A percentile compares a stretch with the other conserved stretches of the same genome.
Conservation (phyloP, 2,888 invertebrate genomes). For the Diarsia brunnea region DNA sequence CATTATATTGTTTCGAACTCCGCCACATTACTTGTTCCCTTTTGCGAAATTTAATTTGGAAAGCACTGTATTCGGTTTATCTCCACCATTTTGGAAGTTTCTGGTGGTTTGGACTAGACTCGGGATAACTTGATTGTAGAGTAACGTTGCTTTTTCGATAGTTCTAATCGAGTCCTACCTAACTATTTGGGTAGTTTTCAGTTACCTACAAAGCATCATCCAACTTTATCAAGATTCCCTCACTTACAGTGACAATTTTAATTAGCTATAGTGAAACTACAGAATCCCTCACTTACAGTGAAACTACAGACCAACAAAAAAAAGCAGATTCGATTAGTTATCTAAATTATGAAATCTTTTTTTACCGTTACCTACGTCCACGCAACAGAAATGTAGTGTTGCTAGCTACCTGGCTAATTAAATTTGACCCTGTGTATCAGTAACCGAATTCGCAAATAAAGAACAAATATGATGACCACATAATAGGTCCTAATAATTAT, state of each 20-base stretch:
- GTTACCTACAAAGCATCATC: background rate
- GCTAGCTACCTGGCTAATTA: background rate
- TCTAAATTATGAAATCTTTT: background rate
- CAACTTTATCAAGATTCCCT: background rate
- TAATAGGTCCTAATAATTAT: background rate
- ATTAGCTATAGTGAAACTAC: background rate
- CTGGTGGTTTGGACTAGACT: conserved; percentile 19
- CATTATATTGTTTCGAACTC: conserved; percentile 17
- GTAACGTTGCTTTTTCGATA: conserved; percentile 20
- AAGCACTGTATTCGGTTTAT: conserved; percentile 16
- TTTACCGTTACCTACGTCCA: background rate
- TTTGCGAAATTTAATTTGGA: conserved; percentile 29
- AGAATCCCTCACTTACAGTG: background rate
- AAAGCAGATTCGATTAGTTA: background rate
- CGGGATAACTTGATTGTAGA: conserved; percentile 14
- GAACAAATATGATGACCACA: background rate
- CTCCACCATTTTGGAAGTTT: conserved; percentile 18
- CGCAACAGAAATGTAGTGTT: background rate
- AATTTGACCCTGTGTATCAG: background rate
- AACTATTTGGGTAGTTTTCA: background rate
- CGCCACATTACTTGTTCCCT: conserved; percentile 21
- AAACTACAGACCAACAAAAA: background rate
- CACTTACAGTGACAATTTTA: background rate
- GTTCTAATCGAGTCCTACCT: background rate
- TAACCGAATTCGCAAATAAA: background rate